Evolutionary conservation across 2,797 vertebrate genomes (phyloP).

Genomic region (Enteromius mattozi): DNA sequence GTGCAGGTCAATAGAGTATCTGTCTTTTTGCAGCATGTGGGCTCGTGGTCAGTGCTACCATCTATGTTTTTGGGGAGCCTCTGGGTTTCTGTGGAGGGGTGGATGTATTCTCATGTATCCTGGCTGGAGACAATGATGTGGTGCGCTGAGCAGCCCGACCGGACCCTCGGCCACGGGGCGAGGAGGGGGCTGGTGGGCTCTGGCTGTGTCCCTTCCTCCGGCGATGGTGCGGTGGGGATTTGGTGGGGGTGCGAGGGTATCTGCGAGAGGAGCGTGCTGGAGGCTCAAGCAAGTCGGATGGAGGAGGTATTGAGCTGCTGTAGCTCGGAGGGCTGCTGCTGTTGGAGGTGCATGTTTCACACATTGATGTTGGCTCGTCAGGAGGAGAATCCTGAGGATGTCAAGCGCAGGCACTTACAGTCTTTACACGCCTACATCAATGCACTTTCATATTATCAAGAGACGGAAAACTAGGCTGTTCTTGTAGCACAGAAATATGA

Average conservation of each 20-base stretch:
- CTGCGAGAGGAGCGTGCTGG: slow-evolving; percentile 75
- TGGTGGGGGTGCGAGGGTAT: slow-evolving; percentile 78
- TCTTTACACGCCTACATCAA: slow-evolving; percentile 35
- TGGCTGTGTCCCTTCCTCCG: slow-evolving; percentile 68
- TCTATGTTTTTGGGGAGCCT: slow-evolving; percentile 60
- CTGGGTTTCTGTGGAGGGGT: slow-evolving; percentile 75
- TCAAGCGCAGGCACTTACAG: slow-evolving; percentile 35
- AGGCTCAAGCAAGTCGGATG: slow-evolving; percentile 72
- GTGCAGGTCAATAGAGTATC: slow-evolving; percentile 34
- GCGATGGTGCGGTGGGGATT: slow-evolving; percentile 74
- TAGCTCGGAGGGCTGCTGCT: slow-evolving; percentile 80
- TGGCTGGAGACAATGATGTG: slow-evolving; percentile 70
- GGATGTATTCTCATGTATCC: slow-evolving; percentile 73
- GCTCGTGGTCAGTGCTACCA: background rate
- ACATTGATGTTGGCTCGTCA: slow-evolving; percentile 75
- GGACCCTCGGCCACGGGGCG: slow-evolving; percentile 68
- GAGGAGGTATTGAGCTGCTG: slow-evolving; percentile 64
- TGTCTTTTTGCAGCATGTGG: slow-evolving; percentile 44
- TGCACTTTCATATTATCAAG: slow-evolving; percentile 23
- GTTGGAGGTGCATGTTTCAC: slow-evolving; percentile 75
- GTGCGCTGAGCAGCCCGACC: slow-evolving; percentile 73
- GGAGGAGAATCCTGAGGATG: slow-evolving; percentile 73
- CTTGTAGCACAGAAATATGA: slow-evolving; percentile 16
- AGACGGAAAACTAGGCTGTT: slow-evolving; percentile 1
- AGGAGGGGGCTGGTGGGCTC: slow-evolving; percentile 71